phyloP scores from a whole-genome alignment of 2,797 vertebrate species.

The Acrocephalus scirpaceus region DNA sequence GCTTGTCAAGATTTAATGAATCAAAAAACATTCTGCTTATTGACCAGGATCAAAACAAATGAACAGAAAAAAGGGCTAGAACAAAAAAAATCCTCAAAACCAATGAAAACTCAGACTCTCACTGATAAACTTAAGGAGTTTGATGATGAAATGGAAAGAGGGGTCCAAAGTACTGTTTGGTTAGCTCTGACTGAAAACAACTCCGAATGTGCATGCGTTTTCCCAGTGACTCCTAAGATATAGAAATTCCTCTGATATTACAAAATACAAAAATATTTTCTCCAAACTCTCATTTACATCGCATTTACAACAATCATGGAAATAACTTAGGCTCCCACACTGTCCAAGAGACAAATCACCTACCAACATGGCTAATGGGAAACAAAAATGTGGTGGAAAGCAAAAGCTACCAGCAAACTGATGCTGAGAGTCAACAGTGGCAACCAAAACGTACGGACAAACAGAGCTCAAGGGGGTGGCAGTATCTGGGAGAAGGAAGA shows the following conservation, averaged over 20 bases:
- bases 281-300: conserved; percentile 95
- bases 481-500: conserved; percentile 53
- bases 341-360: conserved; percentile 72
- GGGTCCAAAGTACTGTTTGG: conserved; percentile 51
- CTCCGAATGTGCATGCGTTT: conserved; percentile 68
- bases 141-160: conserved; percentile 43
- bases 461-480: conserved; percentile 38
- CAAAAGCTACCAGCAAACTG: conserved; percentile 62
- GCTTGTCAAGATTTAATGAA: conserved; percentile 31
- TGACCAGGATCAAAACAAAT: conserved; percentile 61
- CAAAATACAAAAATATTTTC: conserved; percentile 99
- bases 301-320: conserved; percentile 92
- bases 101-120: conserved; percentile 45
- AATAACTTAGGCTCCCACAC: conserved; percentile 92
- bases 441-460: conserved; percentile 15
- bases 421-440: conserved; percentile 58
- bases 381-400: conserved; percentile 17
- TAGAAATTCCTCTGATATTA: conserved; percentile 96
- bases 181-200: conserved; percentile 66
- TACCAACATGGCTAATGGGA: conserved; percentile 49
- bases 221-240: conserved; percentile 82
- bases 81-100: neutral
- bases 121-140: conserved; percentile 63
- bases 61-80: neutral
- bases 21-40: conserved; percentile 39